A percentile compares a stretch with the other conserved stretches of the same genome.
phyloP scores from a whole-genome alignment of 2,888 invertebrate genomes.

The Lissonota sp. region DNA sequence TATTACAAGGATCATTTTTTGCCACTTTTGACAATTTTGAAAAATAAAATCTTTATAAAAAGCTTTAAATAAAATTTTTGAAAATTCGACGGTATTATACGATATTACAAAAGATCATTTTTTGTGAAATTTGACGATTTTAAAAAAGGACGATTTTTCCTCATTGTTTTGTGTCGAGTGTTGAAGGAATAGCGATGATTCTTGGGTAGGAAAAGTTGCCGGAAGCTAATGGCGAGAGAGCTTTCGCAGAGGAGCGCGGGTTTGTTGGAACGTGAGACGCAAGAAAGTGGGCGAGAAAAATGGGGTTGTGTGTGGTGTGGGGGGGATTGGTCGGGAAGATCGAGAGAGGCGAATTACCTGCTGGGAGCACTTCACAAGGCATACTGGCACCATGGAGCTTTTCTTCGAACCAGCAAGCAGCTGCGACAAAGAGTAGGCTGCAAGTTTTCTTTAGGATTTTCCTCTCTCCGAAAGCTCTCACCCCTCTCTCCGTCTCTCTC shows the following conservation, averaged over 20 bases:
- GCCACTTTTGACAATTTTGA: too few relatives aligned
- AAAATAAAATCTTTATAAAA: too few relatives aligned
- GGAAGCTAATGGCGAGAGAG: conserved; percentile 39
- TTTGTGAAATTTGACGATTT: too few relatives aligned
- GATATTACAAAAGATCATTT: too few relatives aligned
- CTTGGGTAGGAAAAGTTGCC: conserved; percentile 22
- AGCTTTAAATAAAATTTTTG: too few relatives aligned
- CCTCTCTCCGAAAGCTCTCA: conserved; percentile 11
- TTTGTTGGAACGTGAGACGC: conserved; percentile 27
- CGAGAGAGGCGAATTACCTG: conserved; percentile 63
- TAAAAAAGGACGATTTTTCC: too few relatives aligned
- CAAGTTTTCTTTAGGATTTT: conserved; percentile 53
- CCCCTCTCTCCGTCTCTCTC: background rate
- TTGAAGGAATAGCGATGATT: too few relatives aligned
- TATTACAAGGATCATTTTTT: too few relatives aligned
- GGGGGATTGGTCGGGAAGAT: conserved; percentile 56
- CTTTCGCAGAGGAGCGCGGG: conserved; percentile 8
- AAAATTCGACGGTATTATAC: too few relatives aligned
- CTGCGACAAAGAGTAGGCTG: conserved; percentile 50
- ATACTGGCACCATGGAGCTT: background rate
- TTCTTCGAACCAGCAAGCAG: conserved; percentile 12
- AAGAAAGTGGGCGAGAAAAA: conserved; percentile 61
- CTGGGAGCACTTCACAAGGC: conserved; percentile 38
- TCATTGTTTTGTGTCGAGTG: too few relatives aligned
- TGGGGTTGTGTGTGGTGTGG: conserved; percentile 2